phyloP scores from a whole-genome alignment of 53 echinoderm and acorn worm genomes.

The Astropecten irregularis region DNA sequence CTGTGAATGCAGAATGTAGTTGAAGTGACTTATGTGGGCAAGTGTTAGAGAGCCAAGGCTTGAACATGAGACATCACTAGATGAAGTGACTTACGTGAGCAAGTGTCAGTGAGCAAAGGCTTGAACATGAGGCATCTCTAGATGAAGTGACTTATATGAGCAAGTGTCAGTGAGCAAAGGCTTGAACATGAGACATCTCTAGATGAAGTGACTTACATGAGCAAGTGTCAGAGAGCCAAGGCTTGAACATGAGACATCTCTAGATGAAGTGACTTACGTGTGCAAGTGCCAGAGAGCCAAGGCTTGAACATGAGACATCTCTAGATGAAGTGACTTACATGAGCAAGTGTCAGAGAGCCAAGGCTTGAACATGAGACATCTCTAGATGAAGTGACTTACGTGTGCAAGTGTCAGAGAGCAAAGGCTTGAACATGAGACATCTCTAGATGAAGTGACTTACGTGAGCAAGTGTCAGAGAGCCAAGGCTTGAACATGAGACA shows the following conservation, averaged over 20 bases:
- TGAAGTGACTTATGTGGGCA: background rate
- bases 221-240: background rate
- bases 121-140: background rate
- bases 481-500: background rate
- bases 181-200: too few species aligned
- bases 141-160: background rate
- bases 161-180: background rate
- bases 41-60: background rate
- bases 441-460: background rate
- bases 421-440: background rate
- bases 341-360: background rate
- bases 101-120: background rate
- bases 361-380: too few species aligned
- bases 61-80: background rate
- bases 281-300: background rate
- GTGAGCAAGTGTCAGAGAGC: background rate
- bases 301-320: background rate
- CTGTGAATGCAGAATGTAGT: background rate
- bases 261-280: background rate
- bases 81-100: background rate
- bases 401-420: constrained; percentile 12
- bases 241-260: background rate
- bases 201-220: background rate
- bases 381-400: constrained; percentile 5
- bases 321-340: background rate